Conservation (phyloP, 1,140 invertebrate genomes). For the Aplysia californica region DNA sequence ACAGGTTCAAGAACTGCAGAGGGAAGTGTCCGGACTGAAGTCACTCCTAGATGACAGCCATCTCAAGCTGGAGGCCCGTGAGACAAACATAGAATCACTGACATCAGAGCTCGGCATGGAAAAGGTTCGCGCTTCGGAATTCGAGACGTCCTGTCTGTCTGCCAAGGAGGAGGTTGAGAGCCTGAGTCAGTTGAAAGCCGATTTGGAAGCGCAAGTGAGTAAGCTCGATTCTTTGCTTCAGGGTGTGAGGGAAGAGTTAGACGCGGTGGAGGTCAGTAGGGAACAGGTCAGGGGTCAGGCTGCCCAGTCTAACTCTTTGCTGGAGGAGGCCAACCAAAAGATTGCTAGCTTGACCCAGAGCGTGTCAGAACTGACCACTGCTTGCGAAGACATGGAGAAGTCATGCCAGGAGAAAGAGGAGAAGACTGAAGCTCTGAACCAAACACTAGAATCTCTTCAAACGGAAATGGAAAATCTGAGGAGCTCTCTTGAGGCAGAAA, state of each 20-base stretch:
- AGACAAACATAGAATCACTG: no score
- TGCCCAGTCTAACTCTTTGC: not conserved
- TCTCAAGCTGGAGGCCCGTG: no score
- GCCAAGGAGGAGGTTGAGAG: slow-evolving; percentile 16
- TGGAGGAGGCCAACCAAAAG: not conserved
- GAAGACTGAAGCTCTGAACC: not conserved
- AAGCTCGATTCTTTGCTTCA: not conserved
- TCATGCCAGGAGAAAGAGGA: no score
- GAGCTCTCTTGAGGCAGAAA: not conserved
- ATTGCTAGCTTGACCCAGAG: not conserved
- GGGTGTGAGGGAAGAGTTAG: not conserved
- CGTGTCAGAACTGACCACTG: not conserved
- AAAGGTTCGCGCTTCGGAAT: not conserved
- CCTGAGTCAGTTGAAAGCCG: slow-evolving; percentile 4
- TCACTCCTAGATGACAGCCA: no score
- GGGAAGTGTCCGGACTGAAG: no score
- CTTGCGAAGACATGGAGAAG: no score
- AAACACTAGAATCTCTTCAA: not conserved
- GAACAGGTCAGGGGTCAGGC: not conserved
- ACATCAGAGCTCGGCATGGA: no score
- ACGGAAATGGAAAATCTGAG: not conserved
- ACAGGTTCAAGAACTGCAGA: no score
- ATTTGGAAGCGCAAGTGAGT: slow-evolving; percentile 3
- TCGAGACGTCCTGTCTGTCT: not conserved
- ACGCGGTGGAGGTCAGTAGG: not conserved